Evolutionary conservation across 2,797 vertebrate genomes (phyloP).

Genomic region (Rhinella marina): DNA sequence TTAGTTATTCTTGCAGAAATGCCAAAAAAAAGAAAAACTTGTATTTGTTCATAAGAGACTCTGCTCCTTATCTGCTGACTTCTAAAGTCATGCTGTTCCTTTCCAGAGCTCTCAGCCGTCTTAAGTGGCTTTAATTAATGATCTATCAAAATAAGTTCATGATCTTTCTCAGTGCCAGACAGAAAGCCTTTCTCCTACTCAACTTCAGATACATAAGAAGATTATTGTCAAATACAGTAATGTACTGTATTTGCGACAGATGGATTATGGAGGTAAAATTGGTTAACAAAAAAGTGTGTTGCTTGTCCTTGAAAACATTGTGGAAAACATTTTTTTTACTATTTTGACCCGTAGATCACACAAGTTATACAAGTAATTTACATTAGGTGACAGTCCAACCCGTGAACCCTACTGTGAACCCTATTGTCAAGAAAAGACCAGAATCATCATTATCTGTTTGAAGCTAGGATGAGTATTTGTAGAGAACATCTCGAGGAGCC

Average conservation of each 20-base stretch:
- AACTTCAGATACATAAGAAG: not conserved
- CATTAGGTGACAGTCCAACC: too few relatives aligned
- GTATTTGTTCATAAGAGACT: not conserved
- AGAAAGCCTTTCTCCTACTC: not conserved
- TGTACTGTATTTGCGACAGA: not conserved
- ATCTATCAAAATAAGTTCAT: constrained; percentile 3
- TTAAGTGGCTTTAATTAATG: constrained; percentile 1
- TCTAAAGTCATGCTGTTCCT: not conserved
- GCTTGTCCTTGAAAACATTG: too few relatives aligned
- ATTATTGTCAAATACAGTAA: too few relatives aligned
- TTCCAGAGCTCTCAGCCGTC: not conserved
- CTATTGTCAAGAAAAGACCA: too few relatives aligned
- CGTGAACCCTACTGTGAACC: too few relatives aligned
- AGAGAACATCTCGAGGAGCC: too few relatives aligned
- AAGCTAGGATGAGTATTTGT: too few relatives aligned
- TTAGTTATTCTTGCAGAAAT: not conserved
- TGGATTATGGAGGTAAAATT: not conserved
- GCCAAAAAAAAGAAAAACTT: not conserved
- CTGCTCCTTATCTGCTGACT: not conserved
- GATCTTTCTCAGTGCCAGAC: not conserved
- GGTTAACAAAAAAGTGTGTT: not conserved
- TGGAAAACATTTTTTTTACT: too few relatives aligned
- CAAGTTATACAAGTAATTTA: too few relatives aligned
- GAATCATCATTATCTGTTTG: too few relatives aligned
- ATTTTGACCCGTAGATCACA: too few relatives aligned